phyloP scores from a whole-genome alignment of 2,113 vertebrate genomes.

The Echinops telfairi region DNA sequence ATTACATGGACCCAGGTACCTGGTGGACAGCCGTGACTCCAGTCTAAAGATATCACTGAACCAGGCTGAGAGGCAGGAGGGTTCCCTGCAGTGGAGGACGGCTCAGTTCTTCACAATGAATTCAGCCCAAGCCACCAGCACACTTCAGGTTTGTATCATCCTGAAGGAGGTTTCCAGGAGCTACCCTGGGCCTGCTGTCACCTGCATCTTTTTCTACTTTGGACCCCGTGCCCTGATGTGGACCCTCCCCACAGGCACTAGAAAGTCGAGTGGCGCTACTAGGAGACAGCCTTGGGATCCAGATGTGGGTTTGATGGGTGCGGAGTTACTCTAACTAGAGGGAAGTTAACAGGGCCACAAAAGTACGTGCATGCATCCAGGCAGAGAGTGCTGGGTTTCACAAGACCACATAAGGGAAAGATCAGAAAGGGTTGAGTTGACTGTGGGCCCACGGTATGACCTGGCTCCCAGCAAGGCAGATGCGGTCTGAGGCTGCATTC shows the following conservation, averaged over 20 bases:
- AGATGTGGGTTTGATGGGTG: slow-evolving; percentile 8
- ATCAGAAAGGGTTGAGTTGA: too few species aligned
- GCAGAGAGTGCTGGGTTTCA: neutral
- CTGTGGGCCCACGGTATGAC: too few species aligned
- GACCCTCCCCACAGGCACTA: neutral
- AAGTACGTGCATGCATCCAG: neutral
- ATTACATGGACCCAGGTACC: neutral
- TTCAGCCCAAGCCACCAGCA: too few species aligned
- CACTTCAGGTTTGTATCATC: slow-evolving; percentile 41
- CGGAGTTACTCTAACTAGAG: slow-evolving; percentile 8
- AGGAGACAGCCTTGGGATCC: slow-evolving; percentile 6
- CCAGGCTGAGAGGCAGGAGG: neutral
- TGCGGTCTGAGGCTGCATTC: neutral
- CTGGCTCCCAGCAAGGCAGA: neutral
- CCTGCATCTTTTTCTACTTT: slow-evolving; percentile 48
- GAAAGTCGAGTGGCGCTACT: neutral
- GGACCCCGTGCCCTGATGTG: neutral
- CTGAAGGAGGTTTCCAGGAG: slow-evolving; percentile 31
- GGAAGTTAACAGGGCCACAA: slow-evolving; percentile 37
- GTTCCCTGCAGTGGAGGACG: slow-evolving; percentile 26
- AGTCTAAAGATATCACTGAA: slow-evolving; percentile 18
- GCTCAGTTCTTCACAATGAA: slow-evolving; percentile 40
- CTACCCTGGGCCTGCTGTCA: neutral
- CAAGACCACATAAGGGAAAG: slow-evolving; percentile 11
- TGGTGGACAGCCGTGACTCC: neutral